Base-by-base conservation (phyloP, 2,113 vertebrate genomes). In the Thamnophis sirtalis region DNA sequence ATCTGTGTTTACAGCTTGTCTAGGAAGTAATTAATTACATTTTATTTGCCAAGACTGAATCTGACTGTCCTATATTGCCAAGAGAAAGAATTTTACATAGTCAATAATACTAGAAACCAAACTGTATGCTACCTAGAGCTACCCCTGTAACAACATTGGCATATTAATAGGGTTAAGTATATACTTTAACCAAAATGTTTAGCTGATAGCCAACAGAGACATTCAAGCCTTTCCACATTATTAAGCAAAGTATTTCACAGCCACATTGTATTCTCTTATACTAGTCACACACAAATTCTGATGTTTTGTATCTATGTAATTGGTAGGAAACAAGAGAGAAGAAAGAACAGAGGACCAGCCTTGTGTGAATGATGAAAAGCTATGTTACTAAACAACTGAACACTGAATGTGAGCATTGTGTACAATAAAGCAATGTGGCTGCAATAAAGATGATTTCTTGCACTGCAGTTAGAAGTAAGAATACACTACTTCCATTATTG, bases 1-100 rank as follows among this genome's bases (percentile, higher is more conserved):
- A 95, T 95, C 93, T 96, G 95, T 87, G 91, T 96, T 96, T 95
- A 95, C 95, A 96, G 95, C 93, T 95, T 96, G 90, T 94, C 93
- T 94, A 93, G 92, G 96, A 93, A 95, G 94, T 87, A 90, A 94
- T 94, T 94, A 96, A 96, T 96, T 96, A 96, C 96, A 95, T 95
- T 96, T 92, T 95, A 93, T 90, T 96, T 95, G 91, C 95, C 93
- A 43, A 94, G 91, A 87, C 91, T 86, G 86, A 94, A 95, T 93
- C 94, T 92, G 92, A 90, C 94, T 93, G 94, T 93, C 86, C 53
- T 92, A 91, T 88, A 63, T 89, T 96, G 94, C 84, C 91, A 93
- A 89, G 95, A 95, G 95, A 94, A 86, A 90, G 90, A 53, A 51
- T 92, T 96, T 95, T 95, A 94, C 54, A 92, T n/a, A 90, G 0